These are phyloP conservation scores for Megaceryle torquata DNA, from an alignment of 2,113 vertebrate genomes.

Conservation along the genomic window DNA sequence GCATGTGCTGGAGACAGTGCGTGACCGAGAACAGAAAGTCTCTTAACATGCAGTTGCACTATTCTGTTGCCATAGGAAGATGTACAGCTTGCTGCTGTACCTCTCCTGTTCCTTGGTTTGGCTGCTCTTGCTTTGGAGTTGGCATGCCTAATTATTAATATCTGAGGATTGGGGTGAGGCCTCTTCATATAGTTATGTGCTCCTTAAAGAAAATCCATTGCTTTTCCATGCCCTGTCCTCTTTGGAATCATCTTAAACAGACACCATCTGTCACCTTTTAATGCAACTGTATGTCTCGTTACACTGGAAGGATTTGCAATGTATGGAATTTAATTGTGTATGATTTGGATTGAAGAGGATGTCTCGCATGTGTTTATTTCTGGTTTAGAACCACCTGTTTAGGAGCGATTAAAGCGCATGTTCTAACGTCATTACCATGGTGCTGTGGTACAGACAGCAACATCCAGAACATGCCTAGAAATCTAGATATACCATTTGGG, in stretches of 20 bases:
- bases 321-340: not conserved
- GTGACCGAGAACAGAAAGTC: not conserved
- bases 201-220: not conserved
- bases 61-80: not conserved
- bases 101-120: not conserved
- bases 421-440: not conserved
- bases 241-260: not conserved
- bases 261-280: not conserved
- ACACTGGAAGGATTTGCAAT: not conserved
- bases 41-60: not conserved
- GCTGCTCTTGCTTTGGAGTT: not conserved
- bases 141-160: not conserved
- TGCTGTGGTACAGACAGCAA: slow-evolving; percentile 15
- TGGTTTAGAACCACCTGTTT: not conserved
- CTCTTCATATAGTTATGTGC: not conserved
- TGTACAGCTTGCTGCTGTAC: not conserved
- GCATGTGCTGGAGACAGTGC: not conserved
- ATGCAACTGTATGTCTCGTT: not conserved
- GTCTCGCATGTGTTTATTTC: not conserved
- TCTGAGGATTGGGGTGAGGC: not conserved
- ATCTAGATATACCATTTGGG: not conserved
- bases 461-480: not conserved
- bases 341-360: not conserved
- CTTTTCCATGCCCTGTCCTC: not conserved
- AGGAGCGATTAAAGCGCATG: not conserved